phyloP scores from a whole-genome alignment of 2,797 vertebrate species.

The Chelidonichthys spinosus region DNA sequence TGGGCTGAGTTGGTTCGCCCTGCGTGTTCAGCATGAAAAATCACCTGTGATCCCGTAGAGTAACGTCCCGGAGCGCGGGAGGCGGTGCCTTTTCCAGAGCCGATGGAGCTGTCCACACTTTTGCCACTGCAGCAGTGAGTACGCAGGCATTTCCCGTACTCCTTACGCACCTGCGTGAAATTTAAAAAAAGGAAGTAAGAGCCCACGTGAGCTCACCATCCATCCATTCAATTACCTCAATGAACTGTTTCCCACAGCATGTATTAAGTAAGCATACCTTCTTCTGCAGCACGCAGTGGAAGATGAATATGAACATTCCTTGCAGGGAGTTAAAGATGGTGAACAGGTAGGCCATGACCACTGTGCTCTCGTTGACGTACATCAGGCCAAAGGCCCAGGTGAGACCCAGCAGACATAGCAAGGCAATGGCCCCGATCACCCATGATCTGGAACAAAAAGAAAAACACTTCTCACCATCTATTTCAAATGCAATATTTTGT shows the following conservation, averaged over 20 bases:
- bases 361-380: slow-evolving; percentile 99
- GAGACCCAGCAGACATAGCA: slow-evolving; percentile 95
- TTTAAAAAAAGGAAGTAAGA: background rate
- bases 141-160: slow-evolving; percentile 96
- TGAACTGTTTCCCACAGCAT: background rate
- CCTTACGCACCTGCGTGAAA: slow-evolving; percentile 92
- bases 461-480: slow-evolving; percentile 14
- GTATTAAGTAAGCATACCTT: slow-evolving; percentile 84
- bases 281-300: slow-evolving; percentile 99
- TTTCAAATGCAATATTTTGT: background rate
- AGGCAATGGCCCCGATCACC: slow-evolving; percentile 97
- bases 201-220: background rate
- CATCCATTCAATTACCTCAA: background rate
- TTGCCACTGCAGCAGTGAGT: slow-evolving; percentile 97
- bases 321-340: slow-evolving; percentile 99
- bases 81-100: slow-evolving; percentile 93
- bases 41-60: slow-evolving; percentile 95
- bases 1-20: too few relatives aligned
- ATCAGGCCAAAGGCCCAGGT: slow-evolving; percentile 99
- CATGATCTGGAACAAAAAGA: slow-evolving; percentile 88
- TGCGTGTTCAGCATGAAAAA: too few relatives aligned
- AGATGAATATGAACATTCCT: slow-evolving; percentile 99
- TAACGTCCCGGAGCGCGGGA: slow-evolving; percentile 94
- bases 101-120: slow-evolving; percentile 95
- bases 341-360: slow-evolving; percentile 99